phyloP scores from a whole-genome alignment of 2,888 invertebrate species.

The Gisinianus flammeolus region DNA sequence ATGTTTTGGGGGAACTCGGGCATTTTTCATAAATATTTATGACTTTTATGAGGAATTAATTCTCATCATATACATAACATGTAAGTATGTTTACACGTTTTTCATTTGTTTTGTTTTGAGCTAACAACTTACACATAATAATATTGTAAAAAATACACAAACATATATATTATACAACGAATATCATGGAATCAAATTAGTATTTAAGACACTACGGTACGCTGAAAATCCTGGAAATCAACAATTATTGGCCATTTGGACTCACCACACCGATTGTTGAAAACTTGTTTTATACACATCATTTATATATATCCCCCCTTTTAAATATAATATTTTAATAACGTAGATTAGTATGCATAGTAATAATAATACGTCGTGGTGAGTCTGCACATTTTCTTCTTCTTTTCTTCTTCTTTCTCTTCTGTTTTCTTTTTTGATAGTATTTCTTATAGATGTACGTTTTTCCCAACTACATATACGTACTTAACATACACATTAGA shows the following conservation, averaged over 20 bases:
- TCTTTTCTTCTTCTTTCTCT: not conserved
- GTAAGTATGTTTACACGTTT: not conserved
- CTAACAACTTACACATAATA: conserved; percentile 32
- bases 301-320: not conserved
- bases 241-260: conserved; percentile 39
- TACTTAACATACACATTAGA: conserved; percentile 29
- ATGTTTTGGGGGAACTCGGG: too few species aligned
- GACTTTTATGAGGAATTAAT: too few species aligned
- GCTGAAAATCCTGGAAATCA: conserved; percentile 41
- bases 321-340: too few species aligned
- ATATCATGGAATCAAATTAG: conserved; percentile 40
- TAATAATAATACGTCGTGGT: conserved; percentile 4
- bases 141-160: conserved; percentile 31
- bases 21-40: too few species aligned
- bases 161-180: conserved; percentile 33
- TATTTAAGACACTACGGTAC: conserved; percentile 47
- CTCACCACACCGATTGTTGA: conserved; percentile 8
- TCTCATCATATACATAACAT: not conserved
- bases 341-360: too few species aligned
- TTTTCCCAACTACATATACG: conserved; percentile 33
- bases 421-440: not conserved
- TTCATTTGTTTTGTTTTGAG: conserved; percentile 19
- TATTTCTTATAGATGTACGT: not conserved
- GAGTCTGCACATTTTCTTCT: conserved; percentile 18
- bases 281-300: not conserved